Evolutionary conservation across 2,113 vertebrate species (phyloP).

Genomic region (Uria aalge): DNA sequence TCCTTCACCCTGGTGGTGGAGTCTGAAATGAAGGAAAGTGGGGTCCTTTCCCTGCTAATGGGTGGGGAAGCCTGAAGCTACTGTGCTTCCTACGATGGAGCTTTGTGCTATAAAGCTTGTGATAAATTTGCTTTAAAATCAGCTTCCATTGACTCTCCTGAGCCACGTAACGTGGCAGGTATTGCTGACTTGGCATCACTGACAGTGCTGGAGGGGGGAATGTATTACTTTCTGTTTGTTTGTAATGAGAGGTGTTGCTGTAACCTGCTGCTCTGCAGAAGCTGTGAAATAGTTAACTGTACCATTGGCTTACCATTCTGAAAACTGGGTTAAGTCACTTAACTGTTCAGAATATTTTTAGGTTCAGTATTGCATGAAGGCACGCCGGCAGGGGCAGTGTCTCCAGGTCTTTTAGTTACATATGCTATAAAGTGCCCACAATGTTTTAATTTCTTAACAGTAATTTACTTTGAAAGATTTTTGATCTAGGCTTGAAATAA

Average conservation of each 20-base stretch:
- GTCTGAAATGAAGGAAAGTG: not conserved
- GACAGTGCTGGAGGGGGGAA: not conserved
- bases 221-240: not conserved
- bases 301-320: not conserved
- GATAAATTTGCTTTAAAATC: not conserved
- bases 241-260: not conserved
- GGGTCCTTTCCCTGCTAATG: not conserved
- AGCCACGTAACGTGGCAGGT: rapidly evolving
- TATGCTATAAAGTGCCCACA: not conserved
- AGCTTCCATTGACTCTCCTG: not conserved
- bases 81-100: not conserved
- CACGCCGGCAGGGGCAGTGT: not conserved
- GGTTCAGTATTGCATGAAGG: not conserved
- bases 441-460: not conserved
- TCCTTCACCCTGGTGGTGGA: not conserved
- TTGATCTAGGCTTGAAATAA: not conserved
- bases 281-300: not conserved
- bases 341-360: conserved; percentile 25
- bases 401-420: not conserved
- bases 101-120: not conserved
- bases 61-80: not conserved
- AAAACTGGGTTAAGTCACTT: conserved; percentile 54
- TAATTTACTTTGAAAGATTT: not conserved
- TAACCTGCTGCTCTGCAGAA: not conserved
- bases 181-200: not conserved